A percentile compares a stretch with the other conserved stretches of the same genome.
Conservation (phyloP, 1,140 invertebrate species). For the Sycobia sp. region DNA sequence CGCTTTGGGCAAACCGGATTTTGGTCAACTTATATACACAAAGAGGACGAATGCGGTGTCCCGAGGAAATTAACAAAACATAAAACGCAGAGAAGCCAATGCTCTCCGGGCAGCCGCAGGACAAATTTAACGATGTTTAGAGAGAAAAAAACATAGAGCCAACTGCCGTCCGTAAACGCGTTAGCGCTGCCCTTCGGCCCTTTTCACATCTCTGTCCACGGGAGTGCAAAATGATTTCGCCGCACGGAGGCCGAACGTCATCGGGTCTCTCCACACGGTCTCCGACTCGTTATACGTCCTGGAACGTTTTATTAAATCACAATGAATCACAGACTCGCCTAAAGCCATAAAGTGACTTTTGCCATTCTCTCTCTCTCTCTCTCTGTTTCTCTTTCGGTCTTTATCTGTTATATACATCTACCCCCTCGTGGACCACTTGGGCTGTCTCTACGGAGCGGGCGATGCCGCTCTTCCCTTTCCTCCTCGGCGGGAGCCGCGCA, state of each 20-base stretch:
- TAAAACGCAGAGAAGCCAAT: too few relatives aligned
- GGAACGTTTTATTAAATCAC: constrained; percentile 44
- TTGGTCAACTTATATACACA: too few relatives aligned
- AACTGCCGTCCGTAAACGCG: background rate
- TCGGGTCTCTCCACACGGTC: background rate
- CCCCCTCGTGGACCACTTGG: constrained; percentile 3
- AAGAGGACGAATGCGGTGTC: too few relatives aligned
- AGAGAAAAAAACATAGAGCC: constrained; percentile 11
- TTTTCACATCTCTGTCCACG: background rate
- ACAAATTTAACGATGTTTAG: constrained; percentile 13
- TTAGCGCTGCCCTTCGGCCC: background rate
- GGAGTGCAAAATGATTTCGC: constrained; percentile 11
- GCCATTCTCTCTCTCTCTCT: constrained; percentile 19
- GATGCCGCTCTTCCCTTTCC: constrained; percentile 5
- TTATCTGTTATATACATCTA: constrained; percentile 17
- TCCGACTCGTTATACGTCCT: constrained; percentile 1
- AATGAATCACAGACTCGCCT: constrained; percentile 38
- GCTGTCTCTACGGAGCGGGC: background rate
- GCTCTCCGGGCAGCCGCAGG: background rate
- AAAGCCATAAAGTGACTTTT: constrained; percentile 20
- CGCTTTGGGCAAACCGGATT: too few relatives aligned
- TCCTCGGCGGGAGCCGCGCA: constrained; percentile 34
- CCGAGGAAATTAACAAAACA: background rate
- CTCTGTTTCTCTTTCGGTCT: constrained; percentile 27
- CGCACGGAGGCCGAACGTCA: background rate